Percentiles rank a stretch among this genome's conserved stretches.
These are phyloP conservation scores for Solenopsis fugax DNA, from an alignment of 1,140 invertebrate species.

Conservation along the genomic window DNA sequence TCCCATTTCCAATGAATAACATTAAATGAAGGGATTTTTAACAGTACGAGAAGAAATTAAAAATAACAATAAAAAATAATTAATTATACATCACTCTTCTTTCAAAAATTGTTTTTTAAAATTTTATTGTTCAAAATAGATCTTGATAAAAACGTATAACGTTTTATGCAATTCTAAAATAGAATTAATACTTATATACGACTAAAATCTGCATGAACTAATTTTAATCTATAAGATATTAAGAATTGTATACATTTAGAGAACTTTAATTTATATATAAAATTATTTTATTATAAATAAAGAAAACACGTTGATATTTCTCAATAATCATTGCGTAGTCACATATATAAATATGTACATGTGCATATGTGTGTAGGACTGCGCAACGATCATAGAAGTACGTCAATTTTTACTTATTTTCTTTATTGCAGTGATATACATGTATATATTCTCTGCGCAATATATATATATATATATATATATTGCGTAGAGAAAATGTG, in stretches of 20 bases:
- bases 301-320: not conserved
- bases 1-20: not conserved
- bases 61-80: not conserved
- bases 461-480: too few species aligned
- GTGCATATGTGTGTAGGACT: too few species aligned
- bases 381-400: not conserved
- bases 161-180: not conserved
- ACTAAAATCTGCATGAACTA: not conserved
- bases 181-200: not conserved
- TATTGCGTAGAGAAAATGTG: not conserved
- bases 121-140: too few species aligned
- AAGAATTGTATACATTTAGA: not conserved
- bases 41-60: not conserved
- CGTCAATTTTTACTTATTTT: too few species aligned
- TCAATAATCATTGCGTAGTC: too few species aligned
- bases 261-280: not conserved
- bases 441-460: too few species aligned
- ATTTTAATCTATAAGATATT: not conserved
- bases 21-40: constrained; percentile 8
- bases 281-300: not conserved
- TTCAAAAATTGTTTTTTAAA: not conserved
- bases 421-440: too few species aligned
- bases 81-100: not conserved
- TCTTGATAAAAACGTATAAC: too few species aligned
- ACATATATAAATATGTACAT: too few species aligned